phyloP scores from a whole-genome alignment of 2,888 invertebrate genomes.

The Girardia tigrina region DNA sequence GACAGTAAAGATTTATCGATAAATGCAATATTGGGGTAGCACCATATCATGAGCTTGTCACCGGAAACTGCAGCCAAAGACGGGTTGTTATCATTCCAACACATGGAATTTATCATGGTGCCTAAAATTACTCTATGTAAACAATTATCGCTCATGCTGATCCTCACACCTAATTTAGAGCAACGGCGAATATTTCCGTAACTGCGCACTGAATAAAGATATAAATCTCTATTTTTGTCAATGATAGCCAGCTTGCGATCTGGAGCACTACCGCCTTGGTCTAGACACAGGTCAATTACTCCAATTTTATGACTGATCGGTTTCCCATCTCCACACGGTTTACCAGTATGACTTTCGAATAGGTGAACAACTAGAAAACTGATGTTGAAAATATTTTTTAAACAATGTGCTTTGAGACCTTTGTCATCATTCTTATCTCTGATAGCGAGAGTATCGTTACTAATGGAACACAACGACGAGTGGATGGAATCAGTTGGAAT shows the following conservation, averaged over 20 bases:
- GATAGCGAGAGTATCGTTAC: conserved; percentile 71
- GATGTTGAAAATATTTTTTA: background rate
- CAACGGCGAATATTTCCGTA: conserved; percentile 58
- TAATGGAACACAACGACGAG: conserved; percentile 64
- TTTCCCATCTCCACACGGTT: conserved; percentile 63
- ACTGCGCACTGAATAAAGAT: conserved; percentile 60
- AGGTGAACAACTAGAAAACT: conserved; percentile 62
- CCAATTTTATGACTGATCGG: conserved; percentile 65
- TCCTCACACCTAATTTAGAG: conserved; percentile 62
- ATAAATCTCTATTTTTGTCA: conserved; percentile 75
- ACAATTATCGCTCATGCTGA: conserved; percentile 11
- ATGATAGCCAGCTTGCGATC: conserved; percentile 73
- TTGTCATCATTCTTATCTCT: conserved; percentile 71
- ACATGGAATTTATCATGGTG: conserved; percentile 58
- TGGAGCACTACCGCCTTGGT: conserved; percentile 65
- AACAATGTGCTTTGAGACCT: conserved; percentile 52
- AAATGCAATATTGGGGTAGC: conserved; percentile 63
- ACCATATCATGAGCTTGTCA: conserved; percentile 68
- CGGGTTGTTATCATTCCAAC: conserved; percentile 65
- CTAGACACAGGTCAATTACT: conserved; percentile 67
- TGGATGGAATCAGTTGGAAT: conserved; percentile 69
- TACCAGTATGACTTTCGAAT: conserved; percentile 66
- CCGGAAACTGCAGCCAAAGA: conserved; percentile 60
- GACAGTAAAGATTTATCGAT: conserved; percentile 62
- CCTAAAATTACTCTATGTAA: conserved; percentile 49